These are phyloP conservation scores for Brachyistius frenatus DNA, from an alignment of 2,113 vertebrate genomes.

Conservation along the genomic window DNA sequence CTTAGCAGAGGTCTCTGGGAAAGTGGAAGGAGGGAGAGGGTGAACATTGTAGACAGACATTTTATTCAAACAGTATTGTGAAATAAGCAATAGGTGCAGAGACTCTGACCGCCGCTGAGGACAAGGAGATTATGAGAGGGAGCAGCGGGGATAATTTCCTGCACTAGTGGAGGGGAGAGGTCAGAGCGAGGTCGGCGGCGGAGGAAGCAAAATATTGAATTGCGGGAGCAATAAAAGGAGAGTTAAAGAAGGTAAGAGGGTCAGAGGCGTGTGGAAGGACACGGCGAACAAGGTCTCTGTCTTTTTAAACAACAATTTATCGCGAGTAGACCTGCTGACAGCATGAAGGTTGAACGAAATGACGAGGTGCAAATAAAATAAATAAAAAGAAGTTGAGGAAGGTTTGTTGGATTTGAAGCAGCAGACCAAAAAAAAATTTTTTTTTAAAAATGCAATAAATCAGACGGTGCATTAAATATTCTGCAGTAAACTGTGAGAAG, in stretches of 20 bases:
- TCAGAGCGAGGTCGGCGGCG: background rate
- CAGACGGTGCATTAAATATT: too few relatives aligned
- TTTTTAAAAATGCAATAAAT: background rate
- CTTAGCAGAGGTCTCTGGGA: constrained; percentile 93
- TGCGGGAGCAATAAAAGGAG: constrained; percentile 49
- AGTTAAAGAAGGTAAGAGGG: constrained; percentile 8
- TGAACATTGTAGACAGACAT: background rate
- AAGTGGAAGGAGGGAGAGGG: background rate
- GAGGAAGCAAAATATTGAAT: constrained; percentile 18
- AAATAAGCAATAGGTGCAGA: background rate
- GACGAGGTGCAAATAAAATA: background rate
- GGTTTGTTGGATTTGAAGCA: background rate
- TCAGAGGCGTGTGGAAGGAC: background rate
- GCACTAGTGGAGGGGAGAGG: constrained; percentile 12
- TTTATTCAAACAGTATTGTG: background rate
- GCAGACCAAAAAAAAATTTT: background rate
- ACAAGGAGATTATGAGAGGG: background rate
- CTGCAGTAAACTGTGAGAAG: too few relatives aligned
- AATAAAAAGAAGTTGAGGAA: constrained; percentile 3
- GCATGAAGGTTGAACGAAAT: background rate
- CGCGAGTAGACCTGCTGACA: background rate
- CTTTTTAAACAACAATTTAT: constrained; percentile 27
- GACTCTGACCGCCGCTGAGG: background rate
- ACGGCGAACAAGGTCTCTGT: constrained; percentile 16
- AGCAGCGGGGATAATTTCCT: background rate